These are phyloP conservation scores for Pomacea maculata DNA, from an alignment of 1,140 invertebrate species.

Conservation along the genomic window DNA sequence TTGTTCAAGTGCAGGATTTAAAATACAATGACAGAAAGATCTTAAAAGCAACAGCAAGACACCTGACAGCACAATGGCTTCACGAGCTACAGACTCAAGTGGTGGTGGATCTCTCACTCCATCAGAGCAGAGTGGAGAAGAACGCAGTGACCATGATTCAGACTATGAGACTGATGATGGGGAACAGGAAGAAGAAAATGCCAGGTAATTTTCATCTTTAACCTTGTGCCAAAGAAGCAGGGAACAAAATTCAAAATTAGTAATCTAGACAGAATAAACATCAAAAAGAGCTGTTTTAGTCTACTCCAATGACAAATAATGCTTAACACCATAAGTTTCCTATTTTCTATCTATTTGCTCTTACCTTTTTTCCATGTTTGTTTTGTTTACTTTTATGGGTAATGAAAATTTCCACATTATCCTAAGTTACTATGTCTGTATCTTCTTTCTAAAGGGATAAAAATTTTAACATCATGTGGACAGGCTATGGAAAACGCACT, in stretches of 20 bases:
- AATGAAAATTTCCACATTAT: no score
- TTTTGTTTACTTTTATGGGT: no score
- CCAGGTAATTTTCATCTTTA: background rate
- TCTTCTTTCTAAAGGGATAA: slow-evolving; percentile 9
- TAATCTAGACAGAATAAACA: no score
- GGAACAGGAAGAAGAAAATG: slow-evolving; percentile 44
- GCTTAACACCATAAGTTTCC: no score
- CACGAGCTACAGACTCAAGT: slow-evolving; percentile 48
- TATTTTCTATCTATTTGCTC: no score
- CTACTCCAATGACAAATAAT: no score
- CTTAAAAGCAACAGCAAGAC: slow-evolving; percentile 4
- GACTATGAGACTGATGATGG: slow-evolving; percentile 59
- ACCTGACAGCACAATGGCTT: slow-evolving; percentile 30
- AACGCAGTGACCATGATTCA: slow-evolving; percentile 52
- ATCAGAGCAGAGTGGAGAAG: slow-evolving; percentile 52
- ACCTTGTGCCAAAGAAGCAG: background rate
- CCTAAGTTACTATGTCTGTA: no score
- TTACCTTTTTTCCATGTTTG: no score
- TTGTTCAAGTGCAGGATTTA: no score
- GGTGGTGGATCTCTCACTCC: slow-evolving; percentile 52
- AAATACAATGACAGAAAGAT: no score
- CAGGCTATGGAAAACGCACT: slow-evolving; percentile 59
- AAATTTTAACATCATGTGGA: slow-evolving; percentile 58
- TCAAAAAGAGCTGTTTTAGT: no score
- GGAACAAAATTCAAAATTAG: background rate